Evolutionary conservation across 2,113 vertebrate species (phyloP).

Genomic region (Reinhardtius hippoglossoides): DNA sequence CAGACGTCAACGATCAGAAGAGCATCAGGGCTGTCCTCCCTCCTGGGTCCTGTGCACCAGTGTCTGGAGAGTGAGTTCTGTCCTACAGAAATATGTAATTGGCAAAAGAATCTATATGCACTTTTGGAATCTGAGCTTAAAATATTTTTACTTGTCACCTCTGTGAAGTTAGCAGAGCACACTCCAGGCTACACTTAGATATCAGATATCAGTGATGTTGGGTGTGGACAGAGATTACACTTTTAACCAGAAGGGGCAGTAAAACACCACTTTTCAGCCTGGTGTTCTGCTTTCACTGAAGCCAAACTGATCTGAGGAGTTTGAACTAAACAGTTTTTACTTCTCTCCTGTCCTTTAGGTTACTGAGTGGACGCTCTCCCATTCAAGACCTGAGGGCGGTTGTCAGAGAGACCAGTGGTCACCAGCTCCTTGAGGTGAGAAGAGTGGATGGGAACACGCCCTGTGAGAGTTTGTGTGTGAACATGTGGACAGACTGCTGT

Average conservation of each 20-base stretch:
- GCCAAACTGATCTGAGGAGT: not conserved
- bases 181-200: too few species aligned
- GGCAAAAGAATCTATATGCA: too few species aligned
- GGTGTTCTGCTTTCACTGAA: not conserved
- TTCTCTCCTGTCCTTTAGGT: slow-evolving; percentile 52
- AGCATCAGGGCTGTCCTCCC: slow-evolving; percentile 64
- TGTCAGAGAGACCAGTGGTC: slow-evolving; percentile 66
- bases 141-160: not conserved
- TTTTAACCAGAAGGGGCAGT: not conserved
- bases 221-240: not conserved
- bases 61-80: slow-evolving; percentile 77
- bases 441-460: too few species aligned
- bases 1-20: slow-evolving; percentile 51
- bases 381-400: slow-evolving; percentile 69
- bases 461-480: not conserved
- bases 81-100: not conserved
- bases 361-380: slow-evolving; percentile 72
- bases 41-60: slow-evolving; percentile 66
- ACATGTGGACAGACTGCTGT: not conserved
- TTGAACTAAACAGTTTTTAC: not conserved
- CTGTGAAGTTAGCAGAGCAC: too few species aligned
- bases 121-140: not conserved
- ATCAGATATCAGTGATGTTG: not conserved
- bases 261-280: not conserved
- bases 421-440: slow-evolving; percentile 82